Evolutionary conservation across 2,113 vertebrate genomes (phyloP).

Genomic region (Platycercus adscitus): DNA sequence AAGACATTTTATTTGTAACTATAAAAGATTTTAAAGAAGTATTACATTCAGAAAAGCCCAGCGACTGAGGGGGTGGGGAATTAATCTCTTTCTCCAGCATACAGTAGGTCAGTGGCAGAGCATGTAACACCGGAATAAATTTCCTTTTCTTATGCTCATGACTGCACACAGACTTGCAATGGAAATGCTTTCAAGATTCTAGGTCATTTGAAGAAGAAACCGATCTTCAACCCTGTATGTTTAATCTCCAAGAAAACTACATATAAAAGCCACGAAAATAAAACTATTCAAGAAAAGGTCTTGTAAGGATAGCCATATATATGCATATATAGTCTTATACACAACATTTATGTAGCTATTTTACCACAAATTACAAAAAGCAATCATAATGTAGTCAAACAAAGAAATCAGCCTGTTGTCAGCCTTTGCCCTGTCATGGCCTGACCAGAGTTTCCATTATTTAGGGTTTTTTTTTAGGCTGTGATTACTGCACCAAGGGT

Average conservation of each 20-base stretch:
- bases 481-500: not conserved
- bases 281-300: not conserved
- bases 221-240: not conserved
- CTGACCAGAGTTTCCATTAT: not conserved
- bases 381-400: not conserved
- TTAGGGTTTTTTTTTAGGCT: not conserved
- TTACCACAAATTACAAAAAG: not conserved
- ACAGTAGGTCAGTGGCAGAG: not conserved
- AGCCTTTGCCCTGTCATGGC: fast-evolving
- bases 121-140: not conserved
- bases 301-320: not conserved
- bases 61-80: fast-evolving
- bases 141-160: not conserved
- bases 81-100: not conserved
- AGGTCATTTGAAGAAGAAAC: not conserved
- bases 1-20: not conserved
- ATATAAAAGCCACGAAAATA: not conserved
- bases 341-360: not conserved
- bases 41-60: not conserved
- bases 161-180: not conserved
- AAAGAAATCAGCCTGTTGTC: not conserved
- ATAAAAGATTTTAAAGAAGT: not conserved
- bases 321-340: not conserved
- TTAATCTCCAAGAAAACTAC: not conserved
- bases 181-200: not conserved